Percentiles rank a stretch among this genome's conserved stretches.
phyloP scores from a whole-genome alignment of 2,888 invertebrate species.

The Frankliniella intonsa region DNA sequence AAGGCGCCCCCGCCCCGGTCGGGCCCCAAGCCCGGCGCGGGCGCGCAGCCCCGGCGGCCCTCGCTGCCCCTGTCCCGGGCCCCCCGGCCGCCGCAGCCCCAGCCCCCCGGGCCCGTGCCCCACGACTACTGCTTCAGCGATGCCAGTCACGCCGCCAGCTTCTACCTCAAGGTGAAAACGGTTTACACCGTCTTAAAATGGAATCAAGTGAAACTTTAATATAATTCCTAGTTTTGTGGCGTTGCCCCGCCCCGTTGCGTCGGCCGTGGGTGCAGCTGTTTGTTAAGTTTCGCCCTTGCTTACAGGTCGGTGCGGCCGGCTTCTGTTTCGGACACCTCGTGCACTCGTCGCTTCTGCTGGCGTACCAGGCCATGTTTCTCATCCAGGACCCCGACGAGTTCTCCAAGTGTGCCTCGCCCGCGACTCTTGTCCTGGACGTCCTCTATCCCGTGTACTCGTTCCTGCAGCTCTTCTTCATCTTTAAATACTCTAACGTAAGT shows the following conservation, averaged over 20 bases:
- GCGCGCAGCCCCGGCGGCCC: not conserved
- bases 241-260: too few relatives aligned
- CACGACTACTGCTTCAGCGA: conserved; percentile 62
- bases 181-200: not conserved
- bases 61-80: not conserved
- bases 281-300: too few relatives aligned
- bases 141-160: conserved; percentile 66
- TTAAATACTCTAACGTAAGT: conserved; percentile 75
- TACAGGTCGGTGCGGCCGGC: conserved; percentile 47
- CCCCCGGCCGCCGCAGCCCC: not conserved
- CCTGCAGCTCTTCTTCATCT: conserved; percentile 70
- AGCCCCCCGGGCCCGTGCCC: conserved; percentile 30
- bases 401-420: conserved; percentile 57
- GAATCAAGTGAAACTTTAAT: conserved; percentile 23
- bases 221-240: conserved; percentile 24
- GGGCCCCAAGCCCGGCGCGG: too few relatives aligned
- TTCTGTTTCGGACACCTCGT: conserved; percentile 75
- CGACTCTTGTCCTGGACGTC: conserved; percentile 61
- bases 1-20: too few relatives aligned
- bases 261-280: not conserved
- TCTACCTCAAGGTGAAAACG: conserved; percentile 71
- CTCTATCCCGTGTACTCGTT: conserved; percentile 69
- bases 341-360: conserved; percentile 64
- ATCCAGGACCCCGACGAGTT: conserved; percentile 53
- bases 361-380: conserved; percentile 61